Evolutionary conservation across 2,888 invertebrate species (phyloP).

Genomic region (Clitarchus hookeri): DNA sequence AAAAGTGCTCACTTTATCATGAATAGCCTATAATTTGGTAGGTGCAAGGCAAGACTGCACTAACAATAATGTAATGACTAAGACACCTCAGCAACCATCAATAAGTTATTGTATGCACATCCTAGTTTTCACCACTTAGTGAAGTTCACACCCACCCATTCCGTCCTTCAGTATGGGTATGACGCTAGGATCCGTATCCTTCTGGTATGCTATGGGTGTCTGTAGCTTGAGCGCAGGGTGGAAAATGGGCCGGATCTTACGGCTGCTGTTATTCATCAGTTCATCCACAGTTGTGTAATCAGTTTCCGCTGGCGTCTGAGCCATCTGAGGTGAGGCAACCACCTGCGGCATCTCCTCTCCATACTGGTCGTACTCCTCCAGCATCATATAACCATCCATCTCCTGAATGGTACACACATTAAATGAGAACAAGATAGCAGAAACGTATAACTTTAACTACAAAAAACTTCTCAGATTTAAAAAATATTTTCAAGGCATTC

Average conservation of each 20-base stretch:
- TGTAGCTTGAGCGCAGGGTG: constrained; percentile 75
- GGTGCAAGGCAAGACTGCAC: no score
- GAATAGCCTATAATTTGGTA: no score
- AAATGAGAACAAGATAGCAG: no score
- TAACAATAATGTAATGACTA: background rate
- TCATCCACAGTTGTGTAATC: constrained; percentile 47
- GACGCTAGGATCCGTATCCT: constrained; percentile 80
- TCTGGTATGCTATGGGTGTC: constrained; percentile 78
- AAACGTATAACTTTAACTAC: no score
- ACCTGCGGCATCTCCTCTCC: constrained; percentile 34
- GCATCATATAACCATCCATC: constrained; percentile 54
- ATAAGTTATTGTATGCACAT: background rate
- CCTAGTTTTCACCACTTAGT: background rate
- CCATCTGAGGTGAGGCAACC: background rate
- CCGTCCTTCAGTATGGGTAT: constrained; percentile 88
- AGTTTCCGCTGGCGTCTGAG: background rate
- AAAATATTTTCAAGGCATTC: no score
- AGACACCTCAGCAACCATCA: background rate
- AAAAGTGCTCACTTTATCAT: no score
- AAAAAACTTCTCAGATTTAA: no score
- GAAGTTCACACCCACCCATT: constrained; percentile 69
- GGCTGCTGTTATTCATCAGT: constrained; percentile 48
- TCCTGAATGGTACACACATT: constrained; percentile 43
- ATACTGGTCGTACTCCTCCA: constrained; percentile 42
- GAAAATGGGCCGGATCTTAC: constrained; percentile 74